Conservation (phyloP, 2,113 vertebrate genomes). For the Pseudorectes ferrugineus region DNA sequence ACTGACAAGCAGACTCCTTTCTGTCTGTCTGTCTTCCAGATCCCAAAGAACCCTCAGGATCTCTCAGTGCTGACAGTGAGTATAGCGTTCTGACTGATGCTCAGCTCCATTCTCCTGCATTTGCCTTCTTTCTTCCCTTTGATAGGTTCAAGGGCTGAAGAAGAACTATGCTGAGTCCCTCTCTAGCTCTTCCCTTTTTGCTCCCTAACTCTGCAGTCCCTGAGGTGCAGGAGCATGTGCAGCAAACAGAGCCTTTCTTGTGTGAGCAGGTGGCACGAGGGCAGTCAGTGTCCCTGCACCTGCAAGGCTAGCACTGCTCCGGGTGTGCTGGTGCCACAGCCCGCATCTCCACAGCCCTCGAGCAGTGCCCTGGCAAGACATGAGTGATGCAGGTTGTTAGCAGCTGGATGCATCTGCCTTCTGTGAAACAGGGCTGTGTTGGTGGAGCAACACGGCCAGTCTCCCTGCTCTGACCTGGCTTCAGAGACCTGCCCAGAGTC, state of each 20-base stretch:
- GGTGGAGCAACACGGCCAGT: not conserved
- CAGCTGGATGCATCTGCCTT: not conserved
- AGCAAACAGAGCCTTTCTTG: not conserved
- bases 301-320: accelerated
- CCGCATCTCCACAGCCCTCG: not conserved
- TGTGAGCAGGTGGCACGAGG: not conserved
- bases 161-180: not conserved
- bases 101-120: not conserved
- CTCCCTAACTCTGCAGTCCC: not conserved
- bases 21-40: conserved; percentile 39
- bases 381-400: not conserved
- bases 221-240: not conserved
- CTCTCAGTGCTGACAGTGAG: not conserved
- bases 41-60: not conserved
- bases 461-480: not conserved
- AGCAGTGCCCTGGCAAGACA: not conserved
- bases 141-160: not conserved
- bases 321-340: not conserved
- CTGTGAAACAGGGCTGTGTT: not conserved
- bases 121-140: not conserved
- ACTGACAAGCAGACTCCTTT: not conserved
- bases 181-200: not conserved
- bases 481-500: not conserved
- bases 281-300: not conserved
- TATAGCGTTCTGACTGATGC: not conserved